Percentiles rank a stretch among this genome's conserved stretches.
These are phyloP conservation scores for Pristionchus maxplancki DNA, from an alignment of 2,888 invertebrate species.

Conservation along the genomic window DNA sequence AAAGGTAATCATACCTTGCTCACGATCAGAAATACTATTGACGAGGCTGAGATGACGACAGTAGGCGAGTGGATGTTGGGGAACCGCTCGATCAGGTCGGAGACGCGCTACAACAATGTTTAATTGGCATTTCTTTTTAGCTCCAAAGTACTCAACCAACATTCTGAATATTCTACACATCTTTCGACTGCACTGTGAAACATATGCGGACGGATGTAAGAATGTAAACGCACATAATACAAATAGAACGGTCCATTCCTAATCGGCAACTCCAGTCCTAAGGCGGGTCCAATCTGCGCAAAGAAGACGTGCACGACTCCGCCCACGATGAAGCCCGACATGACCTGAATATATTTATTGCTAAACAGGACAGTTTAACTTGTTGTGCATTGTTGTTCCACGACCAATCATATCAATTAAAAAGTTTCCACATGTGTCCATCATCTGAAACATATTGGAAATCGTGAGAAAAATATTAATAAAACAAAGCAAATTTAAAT, in stretches of 20 bases:
- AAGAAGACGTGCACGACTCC: constrained; percentile 76
- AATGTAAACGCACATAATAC: constrained; percentile 71
- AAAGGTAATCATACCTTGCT: too few species aligned
- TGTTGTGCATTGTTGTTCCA: too few species aligned
- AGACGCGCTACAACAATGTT: constrained; percentile 57
- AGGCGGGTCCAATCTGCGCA: constrained; percentile 73
- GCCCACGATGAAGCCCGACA: constrained; percentile 76
- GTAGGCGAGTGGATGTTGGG: constrained; percentile 60
- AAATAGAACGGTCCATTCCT: constrained; percentile 73
- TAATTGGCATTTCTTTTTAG: not conserved
- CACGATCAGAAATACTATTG: constrained; percentile 60
- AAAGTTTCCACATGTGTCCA: too few species aligned
- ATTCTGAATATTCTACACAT: too few species aligned
- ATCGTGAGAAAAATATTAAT: too few species aligned
- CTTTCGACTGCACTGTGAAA: not conserved
- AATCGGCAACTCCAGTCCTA: constrained; percentile 71
- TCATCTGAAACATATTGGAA: not conserved
- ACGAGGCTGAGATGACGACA: constrained; percentile 60
- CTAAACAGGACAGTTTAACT: not conserved
- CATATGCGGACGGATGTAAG: not conserved
- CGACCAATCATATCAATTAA: too few species aligned
- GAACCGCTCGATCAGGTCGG: constrained; percentile 59
- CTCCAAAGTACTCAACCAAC: not conserved
- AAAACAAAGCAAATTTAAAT: too few species aligned
- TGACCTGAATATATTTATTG: constrained; percentile 56